Conservation (phyloP, 2,888 invertebrate species). For the Amphimallon solstitiale region DNA sequence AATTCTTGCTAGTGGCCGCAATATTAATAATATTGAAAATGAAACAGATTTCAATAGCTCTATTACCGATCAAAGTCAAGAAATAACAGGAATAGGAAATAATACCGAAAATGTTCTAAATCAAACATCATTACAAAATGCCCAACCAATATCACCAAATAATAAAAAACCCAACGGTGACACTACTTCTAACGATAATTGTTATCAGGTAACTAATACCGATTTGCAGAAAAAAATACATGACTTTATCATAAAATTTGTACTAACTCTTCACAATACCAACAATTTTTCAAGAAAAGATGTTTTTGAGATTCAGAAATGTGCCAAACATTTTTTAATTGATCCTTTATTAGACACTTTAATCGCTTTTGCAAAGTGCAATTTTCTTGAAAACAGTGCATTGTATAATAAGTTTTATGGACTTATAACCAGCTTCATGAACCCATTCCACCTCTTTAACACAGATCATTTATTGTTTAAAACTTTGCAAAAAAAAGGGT, state of each 20-base stretch:
- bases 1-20: too few relatives aligned
- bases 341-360: constrained; percentile 34
- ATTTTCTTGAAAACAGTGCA: constrained; percentile 11
- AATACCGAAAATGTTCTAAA: too few relatives aligned
- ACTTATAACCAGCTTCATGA: too few relatives aligned
- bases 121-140: background rate
- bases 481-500: constrained; percentile 18
- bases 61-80: background rate
- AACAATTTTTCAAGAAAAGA: constrained; percentile 42
- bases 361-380: constrained; percentile 25
- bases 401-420: background rate
- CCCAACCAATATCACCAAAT: background rate
- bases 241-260: constrained; percentile 18
- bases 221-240: constrained; percentile 14
- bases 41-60: background rate
- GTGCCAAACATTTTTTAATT: constrained; percentile 13
- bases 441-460: constrained; percentile 28
- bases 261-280: constrained; percentile 29
- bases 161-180: background rate
- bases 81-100: too few relatives aligned
- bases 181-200: too few relatives aligned
- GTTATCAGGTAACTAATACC: too few relatives aligned
- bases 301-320: constrained; percentile 37
- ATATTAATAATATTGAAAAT: background rate
- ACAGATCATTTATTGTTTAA: constrained; percentile 35